These are phyloP conservation scores for Eupsilia transversa DNA, from an alignment of 2,888 invertebrate genomes.

Conservation along the genomic window DNA sequence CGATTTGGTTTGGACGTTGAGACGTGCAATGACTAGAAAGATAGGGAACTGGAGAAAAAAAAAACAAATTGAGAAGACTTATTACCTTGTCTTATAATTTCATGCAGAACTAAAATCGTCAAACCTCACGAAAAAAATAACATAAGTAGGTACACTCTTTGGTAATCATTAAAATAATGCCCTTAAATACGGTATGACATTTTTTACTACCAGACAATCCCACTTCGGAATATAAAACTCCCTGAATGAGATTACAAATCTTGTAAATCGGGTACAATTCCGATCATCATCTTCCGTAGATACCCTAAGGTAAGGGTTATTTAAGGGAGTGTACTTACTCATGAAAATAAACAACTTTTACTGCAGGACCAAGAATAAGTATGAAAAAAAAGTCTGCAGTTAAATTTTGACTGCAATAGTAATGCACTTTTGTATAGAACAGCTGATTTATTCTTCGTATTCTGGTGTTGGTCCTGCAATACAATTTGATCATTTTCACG, in stretches of 20 bases:
- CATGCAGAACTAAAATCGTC: neutral
- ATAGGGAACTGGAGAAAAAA: conserved; percentile 1
- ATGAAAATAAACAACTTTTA: no score
- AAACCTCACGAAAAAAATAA: neutral
- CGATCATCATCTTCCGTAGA: neutral
- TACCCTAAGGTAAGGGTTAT: no score
- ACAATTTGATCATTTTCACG: no score
- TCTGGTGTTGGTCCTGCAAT: no score
- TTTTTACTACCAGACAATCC: neutral
- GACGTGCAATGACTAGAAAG: neutral
- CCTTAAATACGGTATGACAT: neutral
- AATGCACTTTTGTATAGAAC: no score
- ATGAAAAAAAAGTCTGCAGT: no score
- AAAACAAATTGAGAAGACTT: neutral
- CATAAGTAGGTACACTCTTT: neutral
- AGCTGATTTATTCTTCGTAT: no score
- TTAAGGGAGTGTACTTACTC: no score
- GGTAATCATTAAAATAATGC: neutral
- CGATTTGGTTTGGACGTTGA: no score
- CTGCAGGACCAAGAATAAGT: no score
- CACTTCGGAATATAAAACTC: neutral
- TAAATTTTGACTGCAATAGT: no score
- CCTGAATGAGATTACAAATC: neutral
- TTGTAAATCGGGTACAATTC: neutral
- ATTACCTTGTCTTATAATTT: neutral